Evolutionary conservation across 2,797 vertebrate genomes (phyloP).

Genomic region (Falco novaeseelandiae): DNA sequence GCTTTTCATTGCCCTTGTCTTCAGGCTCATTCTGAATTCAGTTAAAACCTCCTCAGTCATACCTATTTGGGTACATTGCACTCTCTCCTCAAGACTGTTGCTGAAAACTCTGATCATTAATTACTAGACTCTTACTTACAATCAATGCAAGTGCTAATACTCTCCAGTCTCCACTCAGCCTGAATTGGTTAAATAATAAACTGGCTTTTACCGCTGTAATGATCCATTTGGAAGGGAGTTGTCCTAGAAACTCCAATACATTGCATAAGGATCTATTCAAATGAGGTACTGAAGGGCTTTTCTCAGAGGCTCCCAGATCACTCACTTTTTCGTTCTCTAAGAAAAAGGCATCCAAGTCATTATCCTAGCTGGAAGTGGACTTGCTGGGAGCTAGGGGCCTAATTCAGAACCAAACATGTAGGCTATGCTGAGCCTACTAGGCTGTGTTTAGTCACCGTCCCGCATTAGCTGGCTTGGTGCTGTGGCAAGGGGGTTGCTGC

Average conservation of each 20-base stretch:
- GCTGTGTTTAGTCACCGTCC: background rate
- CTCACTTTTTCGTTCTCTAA: conserved; percentile 6
- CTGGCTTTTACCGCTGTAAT: conserved; percentile 42
- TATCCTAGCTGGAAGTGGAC: conserved; percentile 1
- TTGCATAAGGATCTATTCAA: background rate
- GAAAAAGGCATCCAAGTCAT: conserved; percentile 10
- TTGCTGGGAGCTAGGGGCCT: background rate
- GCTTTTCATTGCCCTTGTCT: background rate
- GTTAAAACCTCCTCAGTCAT: conserved; percentile 16
- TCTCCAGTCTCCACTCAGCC: conserved; percentile 35
- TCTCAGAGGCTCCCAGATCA: conserved; percentile 3
- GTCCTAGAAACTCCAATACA: conserved; percentile 55
- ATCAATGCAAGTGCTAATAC: conserved; percentile 57
- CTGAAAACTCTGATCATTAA: conserved; percentile 64
- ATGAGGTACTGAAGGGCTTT: conserved; percentile 39
- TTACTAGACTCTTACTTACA: conserved; percentile 54
- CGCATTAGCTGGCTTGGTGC: background rate
- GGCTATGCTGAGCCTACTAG: background rate
- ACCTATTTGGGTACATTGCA: background rate
- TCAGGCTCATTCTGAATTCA: conserved; percentile 3
- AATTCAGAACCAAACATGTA: background rate
- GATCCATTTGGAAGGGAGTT: conserved; percentile 55
- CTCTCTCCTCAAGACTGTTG: conserved; percentile 2
- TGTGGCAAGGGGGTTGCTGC: background rate
- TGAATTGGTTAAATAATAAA: conserved; percentile 67